Conservation (phyloP, 2,888 invertebrate genomes). For the Habrosyne pyritoides region DNA sequence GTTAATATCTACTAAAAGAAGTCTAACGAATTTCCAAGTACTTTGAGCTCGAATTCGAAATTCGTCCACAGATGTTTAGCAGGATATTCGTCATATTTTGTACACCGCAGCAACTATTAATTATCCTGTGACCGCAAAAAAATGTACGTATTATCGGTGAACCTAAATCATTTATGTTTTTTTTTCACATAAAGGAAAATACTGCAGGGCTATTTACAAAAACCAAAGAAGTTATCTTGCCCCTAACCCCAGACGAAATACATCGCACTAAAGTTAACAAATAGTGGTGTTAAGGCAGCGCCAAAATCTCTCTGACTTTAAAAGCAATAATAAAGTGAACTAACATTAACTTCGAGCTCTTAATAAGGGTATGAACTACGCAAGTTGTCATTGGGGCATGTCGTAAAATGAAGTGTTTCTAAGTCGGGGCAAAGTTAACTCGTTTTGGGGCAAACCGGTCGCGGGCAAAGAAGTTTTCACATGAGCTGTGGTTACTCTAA, state of each 20-base stretch:
- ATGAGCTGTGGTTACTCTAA: conserved; percentile 35
- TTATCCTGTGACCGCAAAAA: too few species aligned
- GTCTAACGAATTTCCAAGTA: too few species aligned
- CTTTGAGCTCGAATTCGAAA: too few species aligned
- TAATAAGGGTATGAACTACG: conserved; percentile 25
- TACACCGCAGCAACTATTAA: too few species aligned
- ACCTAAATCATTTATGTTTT: too few species aligned
- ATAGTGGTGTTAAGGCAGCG: background rate
- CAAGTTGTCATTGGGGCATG: conserved; percentile 18
- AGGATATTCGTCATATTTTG: too few species aligned
- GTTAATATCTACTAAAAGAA: too few species aligned
- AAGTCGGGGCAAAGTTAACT: conserved; percentile 41
- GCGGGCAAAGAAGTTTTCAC: conserved; percentile 36
- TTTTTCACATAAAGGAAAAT: too few species aligned
- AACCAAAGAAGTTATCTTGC: background rate
- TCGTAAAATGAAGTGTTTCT: conserved; percentile 14
- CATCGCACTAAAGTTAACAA: background rate
- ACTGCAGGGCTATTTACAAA: too few species aligned
- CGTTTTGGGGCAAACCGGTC: conserved; percentile 50
- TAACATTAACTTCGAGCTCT: conserved; percentile 30
- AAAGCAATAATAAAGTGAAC: conserved; percentile 36
- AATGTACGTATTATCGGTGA: too few species aligned
- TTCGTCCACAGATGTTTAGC: too few species aligned
- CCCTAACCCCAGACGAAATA: background rate
- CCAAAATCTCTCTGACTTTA: conserved; percentile 16